Evolutionary conservation across 2,888 invertebrate species (phyloP), one percentile per base, ranked within the genome.

Genomic region (Meteorus cinctellus): DNA sequence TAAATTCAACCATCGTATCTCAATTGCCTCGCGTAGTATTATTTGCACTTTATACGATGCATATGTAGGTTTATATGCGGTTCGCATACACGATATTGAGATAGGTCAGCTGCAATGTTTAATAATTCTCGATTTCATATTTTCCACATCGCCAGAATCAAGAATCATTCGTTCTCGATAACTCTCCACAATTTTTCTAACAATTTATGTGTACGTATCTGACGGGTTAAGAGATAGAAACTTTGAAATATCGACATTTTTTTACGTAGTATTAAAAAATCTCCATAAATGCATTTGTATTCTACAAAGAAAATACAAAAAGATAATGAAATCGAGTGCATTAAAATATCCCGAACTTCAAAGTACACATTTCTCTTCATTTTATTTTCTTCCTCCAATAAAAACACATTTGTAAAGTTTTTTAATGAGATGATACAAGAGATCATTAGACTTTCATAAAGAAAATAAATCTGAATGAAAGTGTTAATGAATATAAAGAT

Each of bases 1-100:
- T 41, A 75, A 62, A 71, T 75, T 63, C 48, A 51, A 68, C 36
- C 34, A 74, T 75, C 66, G 51, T 34, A 55, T 75, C 65, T 65
- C 71, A 24, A 69, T 70, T 68, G 62, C 19, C 29, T 55, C 31
- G 59, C 59, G 60, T 41, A 48, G 48, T 45, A 60, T 67, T 74
- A 59, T 74, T 67, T 74, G 67, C 59, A 74, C 60, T 67, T 29
- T 66, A 55, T 55, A 51, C 48, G 16, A 69, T 69, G 69, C 59
- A 59, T 70, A 55, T 19, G 6, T 55, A 6, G 1, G 8, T 55
- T 24, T 55, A 69, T 70, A 29, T 34, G 12, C 31, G 29, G 31
- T 69, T n/a, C 55, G 19, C n/a, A 48, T 48, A 48, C 16, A 48
- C 16, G 16, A 48, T n/a, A 16, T 16, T 48, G 48, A 48, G 48